Evolutionary conservation across 2,113 vertebrate species (phyloP), one percentile per base, ranked within the genome.

Genomic region (Sorex fumeus): DNA sequence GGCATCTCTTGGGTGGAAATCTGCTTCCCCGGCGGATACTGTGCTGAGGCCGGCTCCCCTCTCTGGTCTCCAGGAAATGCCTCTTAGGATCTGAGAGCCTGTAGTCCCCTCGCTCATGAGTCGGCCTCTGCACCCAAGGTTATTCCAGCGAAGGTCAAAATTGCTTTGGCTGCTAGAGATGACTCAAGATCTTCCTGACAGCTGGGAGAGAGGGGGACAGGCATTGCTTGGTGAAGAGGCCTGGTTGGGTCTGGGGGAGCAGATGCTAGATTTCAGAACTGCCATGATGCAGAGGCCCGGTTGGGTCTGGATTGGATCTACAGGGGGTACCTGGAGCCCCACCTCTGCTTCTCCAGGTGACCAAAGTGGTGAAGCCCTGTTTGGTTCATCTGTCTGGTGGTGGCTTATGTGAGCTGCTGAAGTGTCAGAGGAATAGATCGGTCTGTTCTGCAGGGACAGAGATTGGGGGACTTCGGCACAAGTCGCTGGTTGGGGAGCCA

Each of bases 1-100:
- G 53, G 69, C 53, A 27, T 53, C 40, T 71, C 72, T 82, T 78
- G 50, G 81, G 28, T 34, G 66, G 5, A n/a, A 57, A 36, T 15
- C 4, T 23, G 19, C 36, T 47, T 75, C 34, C 36, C 30, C 0
- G 0, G 13, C 30, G 53, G 9, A 3, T 23, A 6, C 27, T 34
- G 45, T 15, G 36, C n/a, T 25, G 15, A 3, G n/a, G 25, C 50
- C 3, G 32, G 18, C 6, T 28, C n/a, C 32, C n/a, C 21, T 40
- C 3, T 13, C 36, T 62, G 60, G 71, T 91, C 64, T 36, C 30
- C 71, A 76, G 77, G 36, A n/a, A 69, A 27, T 0, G 2, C 40
- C 50, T 70, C 43, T 71, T 71, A 43, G 53, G 9, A 19, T 50
- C 36, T 8, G 9, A n/a, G 45, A 7, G 25, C 50, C 36, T 8